phyloP scores from a whole-genome alignment of 1,140 invertebrate genomes.

The Whitmania pigra region DNA sequence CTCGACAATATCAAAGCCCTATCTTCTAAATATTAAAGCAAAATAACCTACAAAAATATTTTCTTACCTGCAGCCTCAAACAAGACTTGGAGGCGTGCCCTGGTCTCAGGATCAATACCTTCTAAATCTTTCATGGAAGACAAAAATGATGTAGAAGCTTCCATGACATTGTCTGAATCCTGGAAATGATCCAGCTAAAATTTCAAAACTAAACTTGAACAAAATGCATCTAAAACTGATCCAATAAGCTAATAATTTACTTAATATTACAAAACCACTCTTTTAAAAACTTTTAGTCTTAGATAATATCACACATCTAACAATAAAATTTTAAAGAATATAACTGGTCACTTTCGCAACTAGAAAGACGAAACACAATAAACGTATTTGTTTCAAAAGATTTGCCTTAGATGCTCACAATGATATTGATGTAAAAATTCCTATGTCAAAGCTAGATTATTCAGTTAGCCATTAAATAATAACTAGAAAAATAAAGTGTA shows the following conservation, averaged over 20 bases:
- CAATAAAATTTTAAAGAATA: neutral
- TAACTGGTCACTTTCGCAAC: no score
- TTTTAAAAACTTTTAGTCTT: neutral
- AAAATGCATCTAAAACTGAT: neutral
- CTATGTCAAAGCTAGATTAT: no score
- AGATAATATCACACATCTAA: neutral
- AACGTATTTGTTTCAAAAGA: no score
- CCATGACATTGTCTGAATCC: neutral
- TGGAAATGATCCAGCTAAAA: constrained; percentile 32
- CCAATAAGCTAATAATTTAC: neutral
- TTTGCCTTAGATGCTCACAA: no score
- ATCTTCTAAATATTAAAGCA: no score
- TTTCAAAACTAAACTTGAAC: constrained; percentile 2
- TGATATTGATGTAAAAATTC: no score
- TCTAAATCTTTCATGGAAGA: constrained; percentile 52
- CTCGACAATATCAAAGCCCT: no score
- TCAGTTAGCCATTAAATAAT: neutral
- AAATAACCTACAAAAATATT: no score
- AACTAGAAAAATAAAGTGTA: neutral
- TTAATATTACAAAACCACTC: neutral
- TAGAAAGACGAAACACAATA: no score
- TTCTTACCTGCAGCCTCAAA: constrained; percentile 69
- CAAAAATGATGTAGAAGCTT: constrained; percentile 47
- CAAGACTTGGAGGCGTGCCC: constrained; percentile 70
- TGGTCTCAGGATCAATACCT: constrained; percentile 71